phyloP scores from a whole-genome alignment of 2,888 invertebrate genomes.

The Chorisops tibialis region DNA sequence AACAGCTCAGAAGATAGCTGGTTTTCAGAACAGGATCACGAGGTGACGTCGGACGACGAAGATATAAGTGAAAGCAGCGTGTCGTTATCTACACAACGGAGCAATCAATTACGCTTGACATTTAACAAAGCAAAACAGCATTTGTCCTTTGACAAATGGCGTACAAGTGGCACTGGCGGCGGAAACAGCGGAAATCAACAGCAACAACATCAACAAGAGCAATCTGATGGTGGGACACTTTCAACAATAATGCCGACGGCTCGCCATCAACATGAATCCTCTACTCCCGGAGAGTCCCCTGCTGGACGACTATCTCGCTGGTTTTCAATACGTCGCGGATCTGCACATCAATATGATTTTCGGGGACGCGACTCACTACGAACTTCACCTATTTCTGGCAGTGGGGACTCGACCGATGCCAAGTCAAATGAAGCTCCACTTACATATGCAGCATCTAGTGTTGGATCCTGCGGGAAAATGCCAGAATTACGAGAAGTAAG shows the following conservation, averaged over 20 bases:
- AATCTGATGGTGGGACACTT: constrained; percentile 17
- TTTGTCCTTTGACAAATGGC: constrained; percentile 72
- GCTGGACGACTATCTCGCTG: constrained; percentile 78
- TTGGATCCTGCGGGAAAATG: constrained; percentile 61
- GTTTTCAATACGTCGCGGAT: constrained; percentile 83
- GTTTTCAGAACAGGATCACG: constrained; percentile 51
- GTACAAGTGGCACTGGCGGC: constrained; percentile 52
- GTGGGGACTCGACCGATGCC: constrained; percentile 47
- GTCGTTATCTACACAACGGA: constrained; percentile 56
- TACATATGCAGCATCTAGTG: neutral
- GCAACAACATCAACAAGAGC: constrained; percentile 33
- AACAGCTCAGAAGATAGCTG: constrained; percentile 62
- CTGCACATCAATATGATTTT: constrained; percentile 78
- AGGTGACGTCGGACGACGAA: constrained; percentile 55
- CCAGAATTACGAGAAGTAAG: constrained; percentile 76
- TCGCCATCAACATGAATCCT: constrained; percentile 43
- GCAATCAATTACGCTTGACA: constrained; percentile 75
- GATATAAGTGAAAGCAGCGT: constrained; percentile 53
- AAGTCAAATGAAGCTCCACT: constrained; percentile 9
- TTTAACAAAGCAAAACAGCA: constrained; percentile 77
- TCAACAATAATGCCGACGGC: constrained; percentile 34
- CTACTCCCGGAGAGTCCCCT: constrained; percentile 66
- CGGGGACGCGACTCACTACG: constrained; percentile 53
- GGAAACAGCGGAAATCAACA: constrained; percentile 42
- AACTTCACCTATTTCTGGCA: constrained; percentile 41